Evolutionary conservation across 2,888 invertebrate genomes (phyloP), one percentile per base, ranked within the genome.

Genomic region (Andrena hattorfiana): DNA sequence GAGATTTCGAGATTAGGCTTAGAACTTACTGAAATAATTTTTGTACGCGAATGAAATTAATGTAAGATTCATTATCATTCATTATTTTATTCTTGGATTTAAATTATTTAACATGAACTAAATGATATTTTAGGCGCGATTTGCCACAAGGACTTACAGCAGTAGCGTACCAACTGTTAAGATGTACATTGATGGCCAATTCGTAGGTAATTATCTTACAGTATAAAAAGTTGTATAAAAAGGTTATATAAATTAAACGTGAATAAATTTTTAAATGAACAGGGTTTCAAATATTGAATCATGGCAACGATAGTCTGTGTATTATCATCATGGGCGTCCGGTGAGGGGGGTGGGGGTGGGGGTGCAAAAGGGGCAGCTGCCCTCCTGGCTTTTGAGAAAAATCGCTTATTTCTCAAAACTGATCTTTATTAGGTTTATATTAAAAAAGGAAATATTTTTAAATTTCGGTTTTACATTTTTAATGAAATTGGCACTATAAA

Each of bases 171-270:
- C 97, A 0, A 97, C 97, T 6, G 98, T 98, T 28, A 99, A 99
- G 94, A 96, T 99, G 81, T 99, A 98, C 94, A 98, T 99, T 89
- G 97, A 99, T 95, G 99, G 99, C 75, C 96, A 99, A 94, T 97
- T 98, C 94, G 95, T 97, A 28, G 93, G 93, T 93, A 91, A 92
- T 81, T 79, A 71, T 77, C 63, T 16, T 49, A 42, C 49, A 59
- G 7, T 63, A 80, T 66, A 63, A 75, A 77, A 62, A 20, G 73
- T 84, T 86, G 67, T 75, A n/a, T 26, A 49, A 8, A 35, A 68
- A 81, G 56, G 85, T 72, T 74, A 2, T 8, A 51, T 13, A 13
- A 42, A 42, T 42, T 42, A 3, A 42, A 42, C 42, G 42, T 42
- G 42, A 42, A 42, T 42, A 13, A 51, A 51, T 51, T 51, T n/a